Percentiles rank a stretch among this genome's conserved stretches.
phyloP scores from a whole-genome alignment of 2,888 invertebrate species.

The Emmelina monodactyla region DNA sequence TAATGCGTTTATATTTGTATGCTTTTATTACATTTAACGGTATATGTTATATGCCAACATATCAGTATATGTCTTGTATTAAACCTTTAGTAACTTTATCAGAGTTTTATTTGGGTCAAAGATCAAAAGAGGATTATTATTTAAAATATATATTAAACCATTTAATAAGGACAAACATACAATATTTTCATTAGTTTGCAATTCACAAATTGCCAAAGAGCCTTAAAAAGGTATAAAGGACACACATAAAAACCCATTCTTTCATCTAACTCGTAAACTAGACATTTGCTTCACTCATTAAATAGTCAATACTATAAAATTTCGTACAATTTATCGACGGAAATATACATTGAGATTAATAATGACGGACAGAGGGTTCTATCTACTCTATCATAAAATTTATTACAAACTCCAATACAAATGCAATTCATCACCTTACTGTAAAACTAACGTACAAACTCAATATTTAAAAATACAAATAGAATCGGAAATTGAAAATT shows the following conservation, averaged over 20 bases:
- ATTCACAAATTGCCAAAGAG: constrained; percentile 49
- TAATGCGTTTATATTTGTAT: too few species aligned
- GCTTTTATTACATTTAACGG: too few species aligned
- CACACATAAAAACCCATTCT: constrained; percentile 43
- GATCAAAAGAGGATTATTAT: constrained; percentile 32
- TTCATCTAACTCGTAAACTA: constrained; percentile 30
- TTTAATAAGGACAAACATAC: constrained; percentile 65
- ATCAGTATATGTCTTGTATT: too few species aligned
- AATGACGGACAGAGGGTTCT: constrained; percentile 20
- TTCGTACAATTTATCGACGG: constrained; percentile 27
- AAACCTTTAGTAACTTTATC: too few species aligned
- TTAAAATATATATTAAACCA: constrained; percentile 67
- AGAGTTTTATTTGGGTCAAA: too few species aligned
- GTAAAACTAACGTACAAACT: constrained; percentile 10
- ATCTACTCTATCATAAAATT: constrained; percentile 21
- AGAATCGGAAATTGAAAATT: constrained; percentile 21
- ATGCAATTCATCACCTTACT: constrained; percentile 22
- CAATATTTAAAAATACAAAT: constrained; percentile 18
- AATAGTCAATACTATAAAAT: constrained; percentile 27
- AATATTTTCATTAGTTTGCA: constrained; percentile 65
- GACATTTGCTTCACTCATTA: constrained; percentile 23
- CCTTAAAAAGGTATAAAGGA: constrained; percentile 59
- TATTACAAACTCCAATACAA: constrained; percentile 20
- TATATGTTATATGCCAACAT: too few species aligned
- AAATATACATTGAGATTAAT: constrained; percentile 36